phyloP scores from a whole-genome alignment of 2,113 vertebrate genomes.

The Brachionichthys hirsutus region DNA sequence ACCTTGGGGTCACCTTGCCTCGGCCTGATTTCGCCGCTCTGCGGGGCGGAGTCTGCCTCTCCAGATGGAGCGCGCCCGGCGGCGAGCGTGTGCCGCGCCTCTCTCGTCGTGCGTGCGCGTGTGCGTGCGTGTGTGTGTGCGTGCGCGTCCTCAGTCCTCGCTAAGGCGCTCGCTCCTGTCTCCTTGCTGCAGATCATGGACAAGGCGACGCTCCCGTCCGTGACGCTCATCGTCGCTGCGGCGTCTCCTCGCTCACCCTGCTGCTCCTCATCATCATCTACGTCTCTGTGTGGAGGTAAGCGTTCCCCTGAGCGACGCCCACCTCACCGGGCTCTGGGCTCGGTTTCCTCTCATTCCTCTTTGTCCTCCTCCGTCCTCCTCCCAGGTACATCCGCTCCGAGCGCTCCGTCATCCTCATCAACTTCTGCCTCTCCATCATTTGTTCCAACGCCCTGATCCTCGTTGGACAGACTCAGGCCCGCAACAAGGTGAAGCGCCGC shows the following conservation, averaged over 20 bases:
- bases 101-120: slow-evolving; percentile 16
- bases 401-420: slow-evolving; percentile 97
- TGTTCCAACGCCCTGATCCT: slow-evolving; percentile 98
- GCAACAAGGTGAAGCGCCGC: slow-evolving; percentile 86
- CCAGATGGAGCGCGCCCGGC: slow-evolving; percentile 52
- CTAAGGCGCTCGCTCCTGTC: slow-evolving; percentile 54
- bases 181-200: slow-evolving; percentile 89
- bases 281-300: slow-evolving; percentile 98
- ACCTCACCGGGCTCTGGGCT: not conserved
- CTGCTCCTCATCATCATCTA: slow-evolving; percentile 98
- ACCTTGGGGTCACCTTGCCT: slow-evolving; percentile 80
- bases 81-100: slow-evolving; percentile 21
- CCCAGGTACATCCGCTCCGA: slow-evolving; percentile 98
- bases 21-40: slow-evolving; percentile 73
- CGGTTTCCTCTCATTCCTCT: slow-evolving; percentile 14
- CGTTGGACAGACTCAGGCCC: slow-evolving; percentile 93
- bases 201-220: slow-evolving; percentile 90
- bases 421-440: slow-evolving; percentile 98
- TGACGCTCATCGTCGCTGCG: slow-evolving; percentile 97
- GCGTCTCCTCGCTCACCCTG: slow-evolving; percentile 95
- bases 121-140: slow-evolving; percentile 18
- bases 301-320: slow-evolving; percentile 10
- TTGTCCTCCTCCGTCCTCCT: slow-evolving; percentile 12
- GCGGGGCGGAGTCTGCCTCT: slow-evolving; percentile 65
- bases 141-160: slow-evolving; percentile 14